These are phyloP conservation scores for Drosophila kambysellisi DNA, from an alignment of 2,888 invertebrate genomes.

Conservation along the genomic window DNA sequence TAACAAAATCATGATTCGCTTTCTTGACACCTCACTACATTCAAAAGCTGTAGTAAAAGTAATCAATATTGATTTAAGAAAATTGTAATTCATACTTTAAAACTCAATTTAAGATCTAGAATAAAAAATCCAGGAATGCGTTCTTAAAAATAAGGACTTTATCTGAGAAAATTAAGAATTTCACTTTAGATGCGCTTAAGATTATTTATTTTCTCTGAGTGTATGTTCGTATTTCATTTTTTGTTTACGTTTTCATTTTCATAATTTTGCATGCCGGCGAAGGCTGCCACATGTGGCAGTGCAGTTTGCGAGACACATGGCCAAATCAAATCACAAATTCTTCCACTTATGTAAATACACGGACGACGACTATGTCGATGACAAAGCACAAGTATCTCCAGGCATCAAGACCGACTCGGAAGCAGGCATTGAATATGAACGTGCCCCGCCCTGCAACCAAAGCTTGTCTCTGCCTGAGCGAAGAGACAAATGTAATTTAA, in stretches of 20 bases:
- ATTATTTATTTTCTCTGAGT: neutral
- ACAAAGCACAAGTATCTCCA: constrained; percentile 6
- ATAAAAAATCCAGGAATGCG: no score
- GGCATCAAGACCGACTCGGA: constrained; percentile 29
- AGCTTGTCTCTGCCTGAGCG: constrained; percentile 27
- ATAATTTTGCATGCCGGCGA: constrained; percentile 53
- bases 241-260: constrained; percentile 57
- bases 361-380: constrained; percentile 15
- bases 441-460: constrained; percentile 32
- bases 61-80: neutral
- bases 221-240: neutral
- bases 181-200: neutral
- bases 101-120: neutral
- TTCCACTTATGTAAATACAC: constrained; percentile 64
- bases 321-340: constrained; percentile 46
- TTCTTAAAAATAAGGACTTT: no score
- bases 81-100: neutral
- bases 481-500: constrained; percentile 59
- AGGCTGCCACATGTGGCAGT: constrained; percentile 39
- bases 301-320: constrained; percentile 12
- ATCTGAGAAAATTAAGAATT: neutral
- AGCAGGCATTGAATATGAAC: constrained; percentile 17
- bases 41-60: constrained; percentile 36
- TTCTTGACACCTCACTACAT: constrained; percentile 34
- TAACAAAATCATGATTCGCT: constrained; percentile 49